These are phyloP conservation scores for Chloromyia formosa DNA, from an alignment of 2,888 invertebrate species.

Conservation along the genomic window DNA sequence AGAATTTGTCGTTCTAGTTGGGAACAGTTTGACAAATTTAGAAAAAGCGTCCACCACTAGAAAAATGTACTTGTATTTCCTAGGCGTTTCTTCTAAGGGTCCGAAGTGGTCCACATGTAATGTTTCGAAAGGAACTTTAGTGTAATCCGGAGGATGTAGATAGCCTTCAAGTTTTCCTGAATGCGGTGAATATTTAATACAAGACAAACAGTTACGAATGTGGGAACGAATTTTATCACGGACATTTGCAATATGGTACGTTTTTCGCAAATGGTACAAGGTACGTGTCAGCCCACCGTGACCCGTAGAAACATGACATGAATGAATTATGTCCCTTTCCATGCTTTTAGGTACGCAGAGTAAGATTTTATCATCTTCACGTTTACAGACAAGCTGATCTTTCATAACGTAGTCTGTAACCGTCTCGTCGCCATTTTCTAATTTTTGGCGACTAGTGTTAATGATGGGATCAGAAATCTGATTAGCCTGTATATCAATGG, in stretches of 20 bases:
- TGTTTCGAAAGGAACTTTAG: neutral
- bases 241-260: slow-evolving; percentile 53
- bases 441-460: neutral
- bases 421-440: neutral
- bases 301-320: slow-evolving; percentile 52
- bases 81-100: too few relatives aligned
- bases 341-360: neutral
- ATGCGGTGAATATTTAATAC: neutral
- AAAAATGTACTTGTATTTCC: too few relatives aligned
- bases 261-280: slow-evolving; percentile 46
- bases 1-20: neutral
- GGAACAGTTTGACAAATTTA: slow-evolving; percentile 2
- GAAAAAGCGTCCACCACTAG: too few relatives aligned
- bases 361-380: slow-evolving; percentile 31
- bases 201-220: neutral
- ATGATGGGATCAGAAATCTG: neutral
- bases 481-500: slow-evolving; percentile 50
- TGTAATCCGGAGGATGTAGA: neutral
- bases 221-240: neutral
- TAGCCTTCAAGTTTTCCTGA: neutral
- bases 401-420: neutral
- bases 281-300: slow-evolving; percentile 54
- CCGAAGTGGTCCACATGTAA: too few relatives aligned
- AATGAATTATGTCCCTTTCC: slow-evolving; percentile 45
- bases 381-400: slow-evolving; percentile 23